Conservation (phyloP, 2,888 invertebrate genomes). For the Tenthredo notha region DNA sequence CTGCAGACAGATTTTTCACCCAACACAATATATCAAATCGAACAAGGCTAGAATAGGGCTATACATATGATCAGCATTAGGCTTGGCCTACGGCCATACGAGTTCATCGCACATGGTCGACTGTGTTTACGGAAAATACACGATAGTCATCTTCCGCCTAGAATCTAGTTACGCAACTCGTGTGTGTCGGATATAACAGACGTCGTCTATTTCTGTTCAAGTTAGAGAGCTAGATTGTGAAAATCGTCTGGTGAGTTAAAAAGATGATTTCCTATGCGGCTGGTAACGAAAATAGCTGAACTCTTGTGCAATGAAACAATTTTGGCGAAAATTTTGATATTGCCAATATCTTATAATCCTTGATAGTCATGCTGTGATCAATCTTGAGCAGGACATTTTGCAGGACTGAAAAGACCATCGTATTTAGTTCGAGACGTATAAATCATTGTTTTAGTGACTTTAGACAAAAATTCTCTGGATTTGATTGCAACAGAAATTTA, state of each 20-base stretch:
- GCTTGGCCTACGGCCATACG: slow-evolving; percentile 28
- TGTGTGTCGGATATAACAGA: not conserved
- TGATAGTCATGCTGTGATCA: not conserved
- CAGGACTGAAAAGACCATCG: not conserved
- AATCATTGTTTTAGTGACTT: not conserved
- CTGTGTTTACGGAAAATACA: slow-evolving; percentile 40
- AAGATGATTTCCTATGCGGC: slow-evolving; percentile 16
- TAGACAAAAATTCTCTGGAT: not conserved
- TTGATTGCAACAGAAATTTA: not conserved
- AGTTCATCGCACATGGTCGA: slow-evolving; percentile 21
- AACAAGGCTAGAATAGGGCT: not conserved
- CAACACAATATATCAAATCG: not conserved
- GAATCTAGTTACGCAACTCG: slow-evolving; percentile 9
- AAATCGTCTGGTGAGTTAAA: slow-evolving; percentile 15
- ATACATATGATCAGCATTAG: not conserved
- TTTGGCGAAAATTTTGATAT: not conserved
- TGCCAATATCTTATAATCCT: not conserved
- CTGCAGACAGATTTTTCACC: not conserved
- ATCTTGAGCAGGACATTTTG: not conserved
- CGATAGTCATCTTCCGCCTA: not conserved
- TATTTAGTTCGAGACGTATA: not conserved
- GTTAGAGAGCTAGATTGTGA: not conserved
- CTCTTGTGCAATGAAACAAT: not conserved
- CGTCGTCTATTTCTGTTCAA: slow-evolving; percentile 8
- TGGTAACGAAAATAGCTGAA: not conserved